Evolutionary conservation across 2,797 vertebrate species (phyloP).

Genomic region (Chelidonichthys spinosus): DNA sequence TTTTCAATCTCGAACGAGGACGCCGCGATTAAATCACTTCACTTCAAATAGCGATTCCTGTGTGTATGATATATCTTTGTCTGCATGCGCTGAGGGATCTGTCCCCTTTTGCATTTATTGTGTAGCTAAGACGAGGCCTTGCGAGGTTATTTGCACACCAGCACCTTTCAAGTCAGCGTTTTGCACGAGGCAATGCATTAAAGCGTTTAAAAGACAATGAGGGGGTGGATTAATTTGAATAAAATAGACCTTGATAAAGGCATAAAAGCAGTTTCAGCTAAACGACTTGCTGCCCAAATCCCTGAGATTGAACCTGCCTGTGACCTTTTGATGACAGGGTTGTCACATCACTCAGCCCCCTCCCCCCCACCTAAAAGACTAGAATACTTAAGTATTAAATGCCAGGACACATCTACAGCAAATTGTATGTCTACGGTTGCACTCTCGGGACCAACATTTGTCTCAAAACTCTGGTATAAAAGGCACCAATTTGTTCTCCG

Average conservation of each 20-base stretch:
- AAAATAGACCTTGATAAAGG: conserved; percentile 6
- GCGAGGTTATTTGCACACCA: conserved; percentile 38
- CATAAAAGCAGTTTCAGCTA: conserved; percentile 5
- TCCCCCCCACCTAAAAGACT: background rate
- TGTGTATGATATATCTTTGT: conserved; percentile 41
- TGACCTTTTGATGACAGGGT: conserved; percentile 20
- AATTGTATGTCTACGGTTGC: conserved; percentile 22
- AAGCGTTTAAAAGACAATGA: conserved; percentile 18
- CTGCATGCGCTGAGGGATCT: conserved; percentile 38
- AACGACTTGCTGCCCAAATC: conserved; percentile 15
- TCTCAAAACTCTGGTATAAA: conserved; percentile 30
- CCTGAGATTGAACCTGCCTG: conserved; percentile 24
- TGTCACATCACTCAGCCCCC: conserved; percentile 16
- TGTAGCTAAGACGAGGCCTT: conserved; percentile 20
- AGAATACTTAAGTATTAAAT: conserved; percentile 15
- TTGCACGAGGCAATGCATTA: conserved; percentile 26
- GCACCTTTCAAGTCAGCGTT: conserved; percentile 38
- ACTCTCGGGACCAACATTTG: conserved; percentile 32
- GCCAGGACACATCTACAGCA: conserved; percentile 12
- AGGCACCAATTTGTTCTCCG: conserved; percentile 53
- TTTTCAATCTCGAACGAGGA: conserved; percentile 64
- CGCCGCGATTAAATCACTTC: conserved; percentile 63
- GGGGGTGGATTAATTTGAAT: background rate
- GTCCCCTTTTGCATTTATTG: conserved; percentile 47
- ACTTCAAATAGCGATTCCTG: conserved; percentile 62